Evolutionary conservation across 2,113 vertebrate genomes (phyloP).

Genomic region (Probosciger aterrimus): DNA sequence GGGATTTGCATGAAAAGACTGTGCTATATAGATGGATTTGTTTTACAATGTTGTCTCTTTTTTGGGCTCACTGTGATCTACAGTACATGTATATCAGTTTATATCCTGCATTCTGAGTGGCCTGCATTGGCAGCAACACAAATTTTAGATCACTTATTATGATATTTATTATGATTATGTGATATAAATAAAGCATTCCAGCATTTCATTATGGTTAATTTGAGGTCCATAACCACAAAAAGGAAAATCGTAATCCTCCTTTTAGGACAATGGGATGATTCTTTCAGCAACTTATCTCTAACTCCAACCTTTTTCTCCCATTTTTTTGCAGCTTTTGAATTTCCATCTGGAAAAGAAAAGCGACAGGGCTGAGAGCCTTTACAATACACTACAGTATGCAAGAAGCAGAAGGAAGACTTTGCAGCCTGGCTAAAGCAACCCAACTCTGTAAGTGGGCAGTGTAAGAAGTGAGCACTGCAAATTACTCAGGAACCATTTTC

Average conservation of each 20-base stretch:
- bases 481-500: neutral
- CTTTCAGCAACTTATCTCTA: neutral
- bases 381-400: neutral
- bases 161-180: neutral
- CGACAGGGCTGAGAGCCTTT: neutral
- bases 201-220: constrained; percentile 45
- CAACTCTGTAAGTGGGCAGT: neutral
- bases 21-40: neutral
- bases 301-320: neutral
- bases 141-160: constrained; percentile 61
- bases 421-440: neutral
- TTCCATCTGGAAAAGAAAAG: neutral
- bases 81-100: constrained; percentile 18
- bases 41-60: constrained; percentile 27
- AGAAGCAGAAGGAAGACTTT: neutral
- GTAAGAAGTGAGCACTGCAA: neutral
- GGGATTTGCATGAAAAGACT: neutral
- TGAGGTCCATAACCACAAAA: neutral
- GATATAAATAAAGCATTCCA: constrained; percentile 68
- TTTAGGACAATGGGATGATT: neutral
- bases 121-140: constrained; percentile 40
- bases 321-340: neutral
- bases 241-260: neutral
- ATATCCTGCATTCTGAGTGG: constrained; percentile 50
- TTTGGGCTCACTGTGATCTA: constrained; percentile 39